These are phyloP conservation scores for Ostrea edulis DNA, from an alignment of 1,140 invertebrate species.

Conservation along the genomic window DNA sequence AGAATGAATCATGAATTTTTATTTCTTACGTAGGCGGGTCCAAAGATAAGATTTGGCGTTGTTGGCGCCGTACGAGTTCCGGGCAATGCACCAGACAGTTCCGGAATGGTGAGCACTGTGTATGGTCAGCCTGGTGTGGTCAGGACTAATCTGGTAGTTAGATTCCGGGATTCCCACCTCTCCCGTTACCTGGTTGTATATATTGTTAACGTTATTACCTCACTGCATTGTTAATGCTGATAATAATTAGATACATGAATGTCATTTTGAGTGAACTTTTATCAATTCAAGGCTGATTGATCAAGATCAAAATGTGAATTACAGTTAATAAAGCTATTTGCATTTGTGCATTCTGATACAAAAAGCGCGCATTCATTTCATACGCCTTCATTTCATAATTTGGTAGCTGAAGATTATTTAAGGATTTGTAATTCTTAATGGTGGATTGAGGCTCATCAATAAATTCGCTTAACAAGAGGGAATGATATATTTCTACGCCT, in stretches of 20 bases:
- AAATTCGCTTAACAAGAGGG: no score
- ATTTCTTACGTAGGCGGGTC: neutral
- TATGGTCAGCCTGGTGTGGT: neutral
- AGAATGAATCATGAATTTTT: neutral
- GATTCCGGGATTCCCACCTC: neutral
- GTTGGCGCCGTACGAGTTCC: neutral
- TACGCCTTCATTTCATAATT: no score
- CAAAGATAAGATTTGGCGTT: neutral
- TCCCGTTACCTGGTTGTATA: neutral
- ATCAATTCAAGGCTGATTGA: neutral
- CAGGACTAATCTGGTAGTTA: conserved; percentile 1
- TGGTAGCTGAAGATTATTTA: no score
- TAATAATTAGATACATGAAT: neutral
- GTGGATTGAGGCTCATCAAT: no score
- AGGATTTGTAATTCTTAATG: no score
- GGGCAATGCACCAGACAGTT: neutral
- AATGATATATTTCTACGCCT: no score
- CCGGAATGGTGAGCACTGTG: neutral
- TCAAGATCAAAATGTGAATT: neutral
- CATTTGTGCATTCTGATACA: neutral
- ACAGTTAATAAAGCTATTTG: neutral
- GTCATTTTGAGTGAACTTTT: neutral
- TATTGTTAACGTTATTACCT: no score
- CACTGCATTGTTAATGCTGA: no score
- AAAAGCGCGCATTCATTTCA: no score